Evolutionary conservation across 1,140 invertebrate species (phyloP).

Genomic region (Ostrea edulis): DNA sequence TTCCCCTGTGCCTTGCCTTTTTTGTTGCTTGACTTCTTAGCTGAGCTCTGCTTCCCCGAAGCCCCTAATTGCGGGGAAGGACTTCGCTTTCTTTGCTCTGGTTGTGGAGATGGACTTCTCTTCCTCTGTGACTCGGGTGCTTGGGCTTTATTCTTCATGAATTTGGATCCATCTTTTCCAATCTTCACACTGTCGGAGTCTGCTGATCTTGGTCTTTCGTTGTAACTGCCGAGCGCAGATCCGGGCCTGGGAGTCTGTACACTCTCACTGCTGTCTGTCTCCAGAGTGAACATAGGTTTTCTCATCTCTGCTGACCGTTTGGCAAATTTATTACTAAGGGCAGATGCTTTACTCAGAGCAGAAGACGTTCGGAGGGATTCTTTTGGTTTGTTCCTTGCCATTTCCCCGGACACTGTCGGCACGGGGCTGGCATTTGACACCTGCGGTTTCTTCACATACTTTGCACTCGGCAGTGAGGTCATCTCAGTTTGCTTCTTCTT

Average conservation of each 20-base stretch:
- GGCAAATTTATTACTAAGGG: slow-evolving; percentile 59
- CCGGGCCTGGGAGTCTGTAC: slow-evolving; percentile 47
- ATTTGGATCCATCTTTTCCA: slow-evolving; percentile 66
- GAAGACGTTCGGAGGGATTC: slow-evolving; percentile 50
- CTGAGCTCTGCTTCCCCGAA: background rate
- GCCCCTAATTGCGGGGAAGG: background rate
- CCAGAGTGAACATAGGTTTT: slow-evolving; percentile 50
- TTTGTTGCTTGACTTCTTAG: background rate
- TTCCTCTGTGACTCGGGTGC: slow-evolving; percentile 29
- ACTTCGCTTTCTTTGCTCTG: background rate
- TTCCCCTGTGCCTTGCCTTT: background rate
- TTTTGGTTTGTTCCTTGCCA: slow-evolving; percentile 40
- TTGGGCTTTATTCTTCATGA: slow-evolving; percentile 65
- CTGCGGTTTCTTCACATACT: slow-evolving; percentile 50
- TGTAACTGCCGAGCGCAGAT: background rate
- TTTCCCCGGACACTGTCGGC: slow-evolving; percentile 46
- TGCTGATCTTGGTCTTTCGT: slow-evolving; percentile 3
- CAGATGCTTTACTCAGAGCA: slow-evolving; percentile 63
- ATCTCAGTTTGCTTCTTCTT: slow-evolving; percentile 63
- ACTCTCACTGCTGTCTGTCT: slow-evolving; percentile 63
- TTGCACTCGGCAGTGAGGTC: slow-evolving; percentile 21
- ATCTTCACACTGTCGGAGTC: slow-evolving; percentile 60
- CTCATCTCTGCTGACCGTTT: slow-evolving; percentile 50
- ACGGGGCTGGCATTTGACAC: slow-evolving; percentile 54
- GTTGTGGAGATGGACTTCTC: slow-evolving; percentile 23